Evolutionary conservation across 2,888 invertebrate species (phyloP).

Genomic region (Cinara cedri): DNA sequence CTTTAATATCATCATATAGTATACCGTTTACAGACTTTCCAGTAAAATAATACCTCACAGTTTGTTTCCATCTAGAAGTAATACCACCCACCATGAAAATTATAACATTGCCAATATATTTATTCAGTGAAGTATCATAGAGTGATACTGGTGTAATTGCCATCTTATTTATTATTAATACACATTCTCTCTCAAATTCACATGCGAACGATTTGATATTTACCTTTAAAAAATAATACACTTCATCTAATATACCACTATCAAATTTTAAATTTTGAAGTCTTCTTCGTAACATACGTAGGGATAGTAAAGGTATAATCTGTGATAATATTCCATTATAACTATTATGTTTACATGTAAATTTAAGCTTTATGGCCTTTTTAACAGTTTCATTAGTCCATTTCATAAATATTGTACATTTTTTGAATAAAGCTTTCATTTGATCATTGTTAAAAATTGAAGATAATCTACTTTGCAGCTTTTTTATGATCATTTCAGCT

Average conservation of each 20-base stretch:
- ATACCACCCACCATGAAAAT: conserved; percentile 26
- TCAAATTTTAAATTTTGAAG: conserved; percentile 33
- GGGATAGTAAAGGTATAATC: conserved; percentile 1
- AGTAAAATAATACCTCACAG: conserved; percentile 23
- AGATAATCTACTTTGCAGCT: no score
- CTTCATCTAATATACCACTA: conserved; percentile 27
- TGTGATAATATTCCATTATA: conserved; percentile 15
- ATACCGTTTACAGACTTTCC: conserved; percentile 6
- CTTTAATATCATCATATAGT: no score
- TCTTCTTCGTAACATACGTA: conserved; percentile 25
- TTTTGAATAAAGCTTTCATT: no score
- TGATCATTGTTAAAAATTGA: no score
- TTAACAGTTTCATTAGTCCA: no score
- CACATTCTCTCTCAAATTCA: conserved; percentile 15
- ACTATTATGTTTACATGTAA: no score
- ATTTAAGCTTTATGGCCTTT: no score
- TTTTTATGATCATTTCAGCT: no score
- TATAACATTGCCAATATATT: conserved; percentile 24
- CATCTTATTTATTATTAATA: conserved; percentile 30
- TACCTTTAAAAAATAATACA: conserved; percentile 14
- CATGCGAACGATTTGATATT: conserved; percentile 24
- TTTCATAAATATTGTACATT: no score
- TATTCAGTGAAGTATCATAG: conserved; percentile 5
- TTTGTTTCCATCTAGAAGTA: conserved; percentile 33
- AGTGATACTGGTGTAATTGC: background rate